phyloP scores from a whole-genome alignment of 2,113 vertebrate species.

The Odobenus rosmarus region DNA sequence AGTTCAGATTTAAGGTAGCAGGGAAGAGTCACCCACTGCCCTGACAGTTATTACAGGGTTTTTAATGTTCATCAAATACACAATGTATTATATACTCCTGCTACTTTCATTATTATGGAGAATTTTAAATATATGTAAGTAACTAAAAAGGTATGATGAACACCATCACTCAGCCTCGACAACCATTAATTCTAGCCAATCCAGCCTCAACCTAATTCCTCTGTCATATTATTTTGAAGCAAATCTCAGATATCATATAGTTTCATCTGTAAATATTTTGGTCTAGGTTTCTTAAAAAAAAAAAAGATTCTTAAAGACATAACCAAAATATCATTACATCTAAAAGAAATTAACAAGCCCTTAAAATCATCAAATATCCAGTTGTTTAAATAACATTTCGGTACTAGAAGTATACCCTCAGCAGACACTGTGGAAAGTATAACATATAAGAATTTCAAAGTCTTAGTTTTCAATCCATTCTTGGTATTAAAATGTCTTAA shows the following conservation, averaged over 20 bases:
- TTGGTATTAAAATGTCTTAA: slow-evolving; percentile 19
- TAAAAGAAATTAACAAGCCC: slow-evolving; percentile 24
- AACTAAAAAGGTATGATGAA: neutral
- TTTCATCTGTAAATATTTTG: neutral
- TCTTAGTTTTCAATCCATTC: neutral
- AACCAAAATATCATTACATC: neutral
- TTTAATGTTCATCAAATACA: neutral
- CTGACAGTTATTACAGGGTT: neutral
- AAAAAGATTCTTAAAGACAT: neutral
- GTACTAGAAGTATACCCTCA: neutral
- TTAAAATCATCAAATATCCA: neutral
- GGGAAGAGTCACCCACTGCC: neutral
- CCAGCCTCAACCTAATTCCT: neutral
- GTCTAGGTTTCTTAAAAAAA: neutral
- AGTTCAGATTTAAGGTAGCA: neutral
- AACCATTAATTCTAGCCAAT: neutral
- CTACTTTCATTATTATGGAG: neutral
- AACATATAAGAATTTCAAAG: neutral
- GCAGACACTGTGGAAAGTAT: neutral
- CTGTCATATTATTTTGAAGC: neutral
- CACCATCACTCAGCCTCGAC: neutral
- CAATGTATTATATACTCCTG: neutral
- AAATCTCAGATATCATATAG: neutral
- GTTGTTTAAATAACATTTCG: neutral
- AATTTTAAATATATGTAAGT: neutral